phyloP scores from a whole-genome alignment of 2,797 vertebrate species.

The Microhierax caerulescens region DNA sequence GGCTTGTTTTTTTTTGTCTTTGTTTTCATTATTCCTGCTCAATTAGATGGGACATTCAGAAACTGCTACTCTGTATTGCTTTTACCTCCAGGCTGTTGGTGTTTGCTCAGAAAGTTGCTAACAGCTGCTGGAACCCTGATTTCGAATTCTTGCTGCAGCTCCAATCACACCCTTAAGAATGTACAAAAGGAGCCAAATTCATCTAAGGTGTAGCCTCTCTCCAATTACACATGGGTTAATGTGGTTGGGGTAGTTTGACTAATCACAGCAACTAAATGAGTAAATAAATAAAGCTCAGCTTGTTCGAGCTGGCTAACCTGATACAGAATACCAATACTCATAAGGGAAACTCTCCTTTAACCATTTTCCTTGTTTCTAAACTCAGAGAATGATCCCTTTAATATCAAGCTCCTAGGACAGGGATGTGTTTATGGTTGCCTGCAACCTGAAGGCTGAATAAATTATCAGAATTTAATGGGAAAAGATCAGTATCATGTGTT shows the following conservation, averaged over 20 bases:
- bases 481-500: not conserved
- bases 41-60: constrained; percentile 57
- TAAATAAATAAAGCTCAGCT: constrained; percentile 1
- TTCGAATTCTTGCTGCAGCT: not conserved
- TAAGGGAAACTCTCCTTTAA: not conserved
- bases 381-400: not conserved
- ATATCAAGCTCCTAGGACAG: not conserved
- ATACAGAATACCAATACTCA: too few relatives aligned
- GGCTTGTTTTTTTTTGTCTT: not conserved
- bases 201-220: not conserved
- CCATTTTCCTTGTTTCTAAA: not conserved
- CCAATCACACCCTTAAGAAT: constrained; percentile 19
- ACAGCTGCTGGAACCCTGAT: constrained; percentile 9
- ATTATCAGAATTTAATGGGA: not conserved
- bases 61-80: constrained; percentile 41
- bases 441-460: not conserved
- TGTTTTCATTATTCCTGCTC: constrained; percentile 56
- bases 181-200: not conserved
- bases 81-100: constrained; percentile 30
- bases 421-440: not conserved
- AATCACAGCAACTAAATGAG: not conserved
- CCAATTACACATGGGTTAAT: not conserved
- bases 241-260: not conserved
- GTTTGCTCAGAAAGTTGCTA: not conserved
- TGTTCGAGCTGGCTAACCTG: not conserved